These are phyloP conservation scores for Lota lota DNA, from an alignment of 2,113 vertebrate species.

Conservation along the genomic window DNA sequence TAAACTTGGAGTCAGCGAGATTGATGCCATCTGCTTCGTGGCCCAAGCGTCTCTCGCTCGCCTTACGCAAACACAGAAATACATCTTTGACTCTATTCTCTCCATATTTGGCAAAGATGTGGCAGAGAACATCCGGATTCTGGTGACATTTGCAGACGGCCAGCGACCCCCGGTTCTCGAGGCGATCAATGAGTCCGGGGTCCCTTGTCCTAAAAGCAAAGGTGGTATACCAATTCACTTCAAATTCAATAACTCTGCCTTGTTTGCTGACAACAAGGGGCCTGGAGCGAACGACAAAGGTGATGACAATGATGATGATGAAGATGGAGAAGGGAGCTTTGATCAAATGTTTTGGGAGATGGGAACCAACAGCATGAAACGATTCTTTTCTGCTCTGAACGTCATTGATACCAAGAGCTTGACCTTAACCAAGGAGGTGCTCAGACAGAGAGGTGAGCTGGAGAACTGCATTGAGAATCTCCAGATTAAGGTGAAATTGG, in stretches of 20 bases:
- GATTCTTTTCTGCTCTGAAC: constrained; percentile 8
- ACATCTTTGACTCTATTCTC: no score
- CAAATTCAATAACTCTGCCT: constrained; percentile 60
- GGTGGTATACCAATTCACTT: constrained; percentile 37
- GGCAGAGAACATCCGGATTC: no score
- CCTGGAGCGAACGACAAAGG: constrained; percentile 9
- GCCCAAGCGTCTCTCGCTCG: no score
- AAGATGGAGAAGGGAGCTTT: background rate
- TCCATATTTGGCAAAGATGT: no score
- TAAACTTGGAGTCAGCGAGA: no score
- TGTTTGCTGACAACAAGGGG: constrained; percentile 23
- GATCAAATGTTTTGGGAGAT: constrained; percentile 25
- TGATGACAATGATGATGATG: background rate
- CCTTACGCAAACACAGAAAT: no score
- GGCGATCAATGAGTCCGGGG: background rate
- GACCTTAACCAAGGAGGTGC: constrained; percentile 24
- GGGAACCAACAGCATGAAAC: constrained; percentile 15
- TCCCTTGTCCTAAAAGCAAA: constrained; percentile 39
- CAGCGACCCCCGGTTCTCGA: no score
- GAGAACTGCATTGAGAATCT: constrained; percentile 34
- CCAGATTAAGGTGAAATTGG: constrained; percentile 11
- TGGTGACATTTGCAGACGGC: no score
- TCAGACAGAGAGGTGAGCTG: constrained; percentile 31
- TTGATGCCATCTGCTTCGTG: no score
- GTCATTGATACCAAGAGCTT: constrained; percentile 11